Conservation (phyloP, 2,888 invertebrate species). For the Hipparchia semele region DNA sequence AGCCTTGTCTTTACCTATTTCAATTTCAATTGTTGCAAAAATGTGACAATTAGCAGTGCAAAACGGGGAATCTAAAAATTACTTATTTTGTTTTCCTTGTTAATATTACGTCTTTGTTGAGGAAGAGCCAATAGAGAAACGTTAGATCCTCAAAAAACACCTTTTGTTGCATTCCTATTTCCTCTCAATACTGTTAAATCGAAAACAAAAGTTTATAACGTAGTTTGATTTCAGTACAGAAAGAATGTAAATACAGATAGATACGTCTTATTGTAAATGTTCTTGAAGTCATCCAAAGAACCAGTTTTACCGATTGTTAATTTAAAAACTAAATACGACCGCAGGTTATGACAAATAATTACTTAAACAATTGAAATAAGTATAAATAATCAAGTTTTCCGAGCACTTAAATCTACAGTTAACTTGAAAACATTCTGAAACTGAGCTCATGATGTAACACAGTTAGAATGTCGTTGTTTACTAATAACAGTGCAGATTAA, state of each 20-base stretch:
- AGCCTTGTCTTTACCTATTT: not conserved
- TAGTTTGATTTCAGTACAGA: not conserved
- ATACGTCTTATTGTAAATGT: not conserved
- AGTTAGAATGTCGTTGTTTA: conserved; percentile 56
- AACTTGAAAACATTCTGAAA: conserved; percentile 23
- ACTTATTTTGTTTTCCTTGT: not conserved
- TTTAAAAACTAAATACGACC: not conserved
- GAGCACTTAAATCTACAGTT: not conserved
- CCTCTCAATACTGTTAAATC: not conserved
- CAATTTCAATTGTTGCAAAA: not conserved
- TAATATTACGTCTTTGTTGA: not conserved
- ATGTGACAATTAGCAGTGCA: not conserved
- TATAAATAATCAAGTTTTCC: not conserved
- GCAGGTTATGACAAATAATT: conserved; percentile 1
- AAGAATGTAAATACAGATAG: not conserved
- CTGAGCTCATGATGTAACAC: conserved; percentile 42
- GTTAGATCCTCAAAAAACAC: not conserved
- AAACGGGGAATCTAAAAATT: not conserved
- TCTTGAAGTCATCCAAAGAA: conserved; percentile 1
- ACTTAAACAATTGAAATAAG: not conserved
- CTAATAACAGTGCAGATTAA: conserved; percentile 60
- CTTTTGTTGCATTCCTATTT: conserved; percentile 1
- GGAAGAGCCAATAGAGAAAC: not conserved
- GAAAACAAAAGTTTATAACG: not conserved
- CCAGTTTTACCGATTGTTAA: conserved; percentile 7